Percentiles rank a stretch among this genome's conserved stretches.
Conservation (phyloP, 2,888 invertebrate species). For the Tachystola acroxantha region DNA sequence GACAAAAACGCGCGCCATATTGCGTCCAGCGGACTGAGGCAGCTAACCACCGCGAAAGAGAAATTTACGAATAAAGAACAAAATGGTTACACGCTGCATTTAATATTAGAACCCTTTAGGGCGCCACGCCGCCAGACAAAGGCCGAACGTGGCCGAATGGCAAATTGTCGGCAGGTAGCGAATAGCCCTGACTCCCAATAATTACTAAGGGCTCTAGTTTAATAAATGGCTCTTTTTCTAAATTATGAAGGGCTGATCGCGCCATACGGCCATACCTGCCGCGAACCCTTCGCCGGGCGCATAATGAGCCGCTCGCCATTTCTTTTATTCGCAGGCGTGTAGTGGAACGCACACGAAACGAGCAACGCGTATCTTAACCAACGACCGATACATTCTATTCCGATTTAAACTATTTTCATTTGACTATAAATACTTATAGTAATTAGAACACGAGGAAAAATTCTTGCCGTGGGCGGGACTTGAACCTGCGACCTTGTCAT, state of each 20-base stretch:
- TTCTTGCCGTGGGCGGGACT: too few species aligned
- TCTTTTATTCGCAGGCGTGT: slow-evolving; percentile 41
- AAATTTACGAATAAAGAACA: slow-evolving; percentile 71
- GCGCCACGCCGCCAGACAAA: slow-evolving; percentile 77
- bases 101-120: slow-evolving; percentile 78
- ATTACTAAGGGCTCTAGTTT: slow-evolving; percentile 72
- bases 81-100: slow-evolving; percentile 75
- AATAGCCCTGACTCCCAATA: slow-evolving; percentile 69
- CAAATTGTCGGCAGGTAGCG: slow-evolving; percentile 77
- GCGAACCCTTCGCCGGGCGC: slow-evolving; percentile 39
- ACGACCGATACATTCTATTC: too few species aligned
- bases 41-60: slow-evolving; percentile 73
- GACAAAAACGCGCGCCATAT: slow-evolving; percentile 66
- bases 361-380: too few species aligned
- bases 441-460: too few species aligned
- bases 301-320: slow-evolving; percentile 56
- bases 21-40: slow-evolving; percentile 56
- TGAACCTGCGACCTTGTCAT: too few species aligned
- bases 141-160: slow-evolving; percentile 72
- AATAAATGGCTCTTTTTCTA: slow-evolving; percentile 76
- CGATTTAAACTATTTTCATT: too few species aligned
- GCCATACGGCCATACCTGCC: slow-evolving; percentile 76
- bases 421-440: too few species aligned
- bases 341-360: slow-evolving; percentile 1
- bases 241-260: slow-evolving; percentile 71